Percentiles rank a stretch among this genome's conserved stretches.
phyloP scores from a whole-genome alignment of 1,140 invertebrate genomes.

The Rhizoglyphus robini region DNA sequence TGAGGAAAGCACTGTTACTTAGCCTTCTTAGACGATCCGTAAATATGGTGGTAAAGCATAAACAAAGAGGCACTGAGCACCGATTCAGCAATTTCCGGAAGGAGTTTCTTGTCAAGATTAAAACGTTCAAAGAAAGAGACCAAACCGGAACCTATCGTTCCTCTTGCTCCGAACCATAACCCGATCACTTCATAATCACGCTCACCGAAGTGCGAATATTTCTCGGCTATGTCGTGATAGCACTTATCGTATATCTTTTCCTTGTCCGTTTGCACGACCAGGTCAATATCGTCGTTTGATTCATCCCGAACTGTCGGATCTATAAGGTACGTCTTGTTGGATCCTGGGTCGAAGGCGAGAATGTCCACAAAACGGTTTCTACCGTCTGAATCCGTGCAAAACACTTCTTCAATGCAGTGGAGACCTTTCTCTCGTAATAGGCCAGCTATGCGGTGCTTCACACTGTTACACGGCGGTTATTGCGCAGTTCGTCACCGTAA shows the following conservation, averaged over 20 bases:
- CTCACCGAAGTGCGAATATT: too few species aligned
- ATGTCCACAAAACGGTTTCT: too few species aligned
- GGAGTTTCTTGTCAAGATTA: neutral
- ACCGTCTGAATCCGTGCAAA: too few species aligned
- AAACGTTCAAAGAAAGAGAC: neutral
- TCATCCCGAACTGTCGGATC: neutral
- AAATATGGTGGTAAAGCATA: too few species aligned
- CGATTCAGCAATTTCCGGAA: neutral
- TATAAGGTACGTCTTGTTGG: neutral
- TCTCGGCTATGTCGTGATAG: too few species aligned
- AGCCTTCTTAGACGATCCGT: too few species aligned
- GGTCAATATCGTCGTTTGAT: neutral
- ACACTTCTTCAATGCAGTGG: too few species aligned
- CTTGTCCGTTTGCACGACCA: neutral
- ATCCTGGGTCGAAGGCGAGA: too few species aligned
- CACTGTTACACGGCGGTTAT: neutral
- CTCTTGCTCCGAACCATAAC: neutral
- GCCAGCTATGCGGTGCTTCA: neutral
- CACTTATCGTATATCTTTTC: neutral
- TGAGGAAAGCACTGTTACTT: too few species aligned
- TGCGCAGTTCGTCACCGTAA: neutral
- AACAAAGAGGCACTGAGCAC: too few species aligned
- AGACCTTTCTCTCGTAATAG: neutral
- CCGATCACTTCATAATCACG: neutral
- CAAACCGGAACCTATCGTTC: neutral